Evolutionary conservation across 2,797 vertebrate genomes (phyloP).

Genomic region (Calcarius lapponicus): DNA sequence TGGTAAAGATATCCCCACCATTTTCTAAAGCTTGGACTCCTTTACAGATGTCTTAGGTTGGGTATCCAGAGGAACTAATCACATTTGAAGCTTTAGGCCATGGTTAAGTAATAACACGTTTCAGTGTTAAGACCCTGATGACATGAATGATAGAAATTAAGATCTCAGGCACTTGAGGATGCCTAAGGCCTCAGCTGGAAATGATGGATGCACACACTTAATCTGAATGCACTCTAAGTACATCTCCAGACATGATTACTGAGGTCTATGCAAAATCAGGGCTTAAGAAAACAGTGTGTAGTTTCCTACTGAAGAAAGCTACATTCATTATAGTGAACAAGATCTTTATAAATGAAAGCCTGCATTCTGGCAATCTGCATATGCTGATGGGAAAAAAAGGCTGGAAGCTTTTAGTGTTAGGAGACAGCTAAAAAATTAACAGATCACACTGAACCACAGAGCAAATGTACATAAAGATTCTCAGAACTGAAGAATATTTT

Average conservation of each 20-base stretch:
- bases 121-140: slow-evolving; percentile 44
- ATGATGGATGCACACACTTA: slow-evolving; percentile 32
- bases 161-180: slow-evolving; percentile 22
- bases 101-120: slow-evolving; percentile 5
- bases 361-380: neutral
- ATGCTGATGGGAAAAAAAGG: neutral
- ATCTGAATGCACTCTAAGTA: slow-evolving; percentile 43
- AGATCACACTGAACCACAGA: neutral
- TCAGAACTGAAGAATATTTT: neutral
- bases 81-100: slow-evolving; percentile 14
- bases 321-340: slow-evolving; percentile 28
- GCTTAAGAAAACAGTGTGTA: slow-evolving; percentile 30
- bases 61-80: neutral
- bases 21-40: neutral
- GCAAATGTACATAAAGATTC: neutral
- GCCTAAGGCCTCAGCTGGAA: slow-evolving; percentile 54
- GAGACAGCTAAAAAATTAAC: neutral
- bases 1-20: neutral
- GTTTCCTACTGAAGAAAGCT: slow-evolving; percentile 32
- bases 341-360: slow-evolving; percentile 11
- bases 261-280: slow-evolving; percentile 54
- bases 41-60: neutral
- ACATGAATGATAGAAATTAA: slow-evolving; percentile 56
- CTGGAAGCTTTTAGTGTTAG: neutral
- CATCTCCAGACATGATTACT: slow-evolving; percentile 45